Evolutionary conservation across 2,888 invertebrate genomes (phyloP).

Genomic region (Dorcus hopei): DNA sequence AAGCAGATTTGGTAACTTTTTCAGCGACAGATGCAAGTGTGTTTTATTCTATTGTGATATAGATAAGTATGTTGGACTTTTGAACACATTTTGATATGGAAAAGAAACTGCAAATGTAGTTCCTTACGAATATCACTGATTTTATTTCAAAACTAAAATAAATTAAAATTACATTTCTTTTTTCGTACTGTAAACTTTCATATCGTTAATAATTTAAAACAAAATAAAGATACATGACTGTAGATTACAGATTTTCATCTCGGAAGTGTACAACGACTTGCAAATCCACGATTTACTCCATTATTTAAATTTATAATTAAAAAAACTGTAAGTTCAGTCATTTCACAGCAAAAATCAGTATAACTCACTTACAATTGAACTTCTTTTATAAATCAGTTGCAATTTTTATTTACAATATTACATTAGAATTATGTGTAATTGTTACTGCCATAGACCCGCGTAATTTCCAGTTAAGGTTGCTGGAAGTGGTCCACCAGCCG

Average conservation of each 20-base stretch:
- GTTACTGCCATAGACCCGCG: conserved; percentile 89
- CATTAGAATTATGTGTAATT: conserved; percentile 1
- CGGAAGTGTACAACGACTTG: no score
- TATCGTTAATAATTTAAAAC: no score
- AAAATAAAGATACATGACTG: not conserved
- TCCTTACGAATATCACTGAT: no score
- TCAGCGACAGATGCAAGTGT: no score
- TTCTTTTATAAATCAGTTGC: not conserved
- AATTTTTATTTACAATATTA: conserved; percentile 1
- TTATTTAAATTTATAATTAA: conserved; percentile 4
- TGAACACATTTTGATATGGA: no score
- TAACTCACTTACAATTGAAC: not conserved
- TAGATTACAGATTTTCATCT: not conserved
- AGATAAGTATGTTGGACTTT: no score
- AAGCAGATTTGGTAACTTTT: no score
- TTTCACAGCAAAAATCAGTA: conserved; percentile 13
- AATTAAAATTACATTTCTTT: no score
- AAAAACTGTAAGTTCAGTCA: conserved; percentile 15
- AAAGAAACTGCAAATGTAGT: no score
- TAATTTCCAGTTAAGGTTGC: conserved; percentile 91
- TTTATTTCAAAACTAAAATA: no score
- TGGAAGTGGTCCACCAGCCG: conserved; percentile 92
- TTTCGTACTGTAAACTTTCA: no score
- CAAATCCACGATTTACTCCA: not conserved
- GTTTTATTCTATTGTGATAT: no score